Percentiles rank a stretch among this genome's conserved stretches.
Conservation (phyloP, 2,113 vertebrate species). For the human (Homo sapiens) region DNA sequence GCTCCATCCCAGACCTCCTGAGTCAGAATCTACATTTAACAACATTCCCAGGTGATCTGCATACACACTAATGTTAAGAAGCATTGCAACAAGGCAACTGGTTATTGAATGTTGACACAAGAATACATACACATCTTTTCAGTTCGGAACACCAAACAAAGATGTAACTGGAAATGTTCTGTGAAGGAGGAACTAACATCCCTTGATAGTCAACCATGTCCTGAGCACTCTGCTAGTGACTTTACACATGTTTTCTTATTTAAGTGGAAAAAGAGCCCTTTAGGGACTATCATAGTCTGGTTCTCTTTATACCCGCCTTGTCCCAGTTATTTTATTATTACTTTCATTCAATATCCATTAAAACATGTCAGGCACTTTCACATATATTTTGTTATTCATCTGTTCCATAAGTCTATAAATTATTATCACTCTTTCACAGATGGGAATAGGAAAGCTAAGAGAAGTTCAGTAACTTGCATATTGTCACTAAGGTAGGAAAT, state of each 20-base stretch:
- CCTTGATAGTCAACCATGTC: background rate
- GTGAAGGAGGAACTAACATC: background rate
- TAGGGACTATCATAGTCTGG: background rate
- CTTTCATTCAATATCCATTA: background rate
- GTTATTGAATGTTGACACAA: background rate
- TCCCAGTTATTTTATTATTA: background rate
- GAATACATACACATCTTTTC: background rate
- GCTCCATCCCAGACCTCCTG: background rate
- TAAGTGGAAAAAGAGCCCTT: conserved; percentile 5
- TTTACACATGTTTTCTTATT: background rate
- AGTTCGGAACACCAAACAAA: background rate
- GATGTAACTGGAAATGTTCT: background rate
- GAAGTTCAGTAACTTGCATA: background rate
- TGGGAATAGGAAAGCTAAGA: background rate
- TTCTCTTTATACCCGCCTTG: background rate
- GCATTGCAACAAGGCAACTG: background rate
- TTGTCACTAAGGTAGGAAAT: background rate
- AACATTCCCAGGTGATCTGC: background rate
- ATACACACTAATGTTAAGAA: background rate
- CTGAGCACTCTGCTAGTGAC: background rate
- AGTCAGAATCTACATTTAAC: background rate
- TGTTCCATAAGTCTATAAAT: background rate
- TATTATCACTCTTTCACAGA: background rate
- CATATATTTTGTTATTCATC: background rate
- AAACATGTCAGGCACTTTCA: background rate